A percentile compares a stretch with the other conserved stretches of the same genome.
Evolutionary conservation across 1,140 invertebrate genomes (phyloP).

Genomic region (Ips typographus): DNA sequence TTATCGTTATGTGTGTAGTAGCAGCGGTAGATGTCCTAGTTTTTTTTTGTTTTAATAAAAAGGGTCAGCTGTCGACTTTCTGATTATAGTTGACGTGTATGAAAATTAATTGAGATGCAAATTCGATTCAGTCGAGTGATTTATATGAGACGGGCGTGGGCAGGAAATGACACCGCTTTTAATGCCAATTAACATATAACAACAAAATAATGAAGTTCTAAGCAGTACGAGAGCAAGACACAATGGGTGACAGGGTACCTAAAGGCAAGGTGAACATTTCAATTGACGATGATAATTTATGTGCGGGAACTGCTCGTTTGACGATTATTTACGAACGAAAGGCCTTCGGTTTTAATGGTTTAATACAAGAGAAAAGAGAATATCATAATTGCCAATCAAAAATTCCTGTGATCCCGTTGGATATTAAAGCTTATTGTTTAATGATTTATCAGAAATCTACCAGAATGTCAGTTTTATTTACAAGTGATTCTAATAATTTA

Average conservation of each 20-base stretch:
- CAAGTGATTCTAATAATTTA: too few species aligned
- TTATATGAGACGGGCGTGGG: neutral
- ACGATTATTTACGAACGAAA: neutral
- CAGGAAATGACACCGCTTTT: neutral
- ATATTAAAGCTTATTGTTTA: too few species aligned
- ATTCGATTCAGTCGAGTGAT: neutral
- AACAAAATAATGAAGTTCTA: neutral
- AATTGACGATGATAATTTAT: constrained; percentile 1
- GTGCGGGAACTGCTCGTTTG: neutral
- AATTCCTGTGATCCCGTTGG: too few species aligned
- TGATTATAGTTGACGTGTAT: neutral
- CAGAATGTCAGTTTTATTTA: too few species aligned
- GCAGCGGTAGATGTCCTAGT: neutral
- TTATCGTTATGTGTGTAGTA: neutral
- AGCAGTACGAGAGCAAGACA: neutral
- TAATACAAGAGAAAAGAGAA: neutral
- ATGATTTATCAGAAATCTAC: too few species aligned
- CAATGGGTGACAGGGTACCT: neutral
- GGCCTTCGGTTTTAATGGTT: constrained; percentile 4
- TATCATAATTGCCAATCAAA: too few species aligned
- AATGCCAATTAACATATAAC: constrained; percentile 2
- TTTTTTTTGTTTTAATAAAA: neutral
- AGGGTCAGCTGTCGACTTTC: neutral
- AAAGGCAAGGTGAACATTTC: constrained; percentile 1
- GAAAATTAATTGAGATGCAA: constrained; percentile 2